Evolutionary conservation across 2,888 invertebrate species (phyloP), one percentile per base, ranked within the genome.

Genomic region (Seira musarum): DNA sequence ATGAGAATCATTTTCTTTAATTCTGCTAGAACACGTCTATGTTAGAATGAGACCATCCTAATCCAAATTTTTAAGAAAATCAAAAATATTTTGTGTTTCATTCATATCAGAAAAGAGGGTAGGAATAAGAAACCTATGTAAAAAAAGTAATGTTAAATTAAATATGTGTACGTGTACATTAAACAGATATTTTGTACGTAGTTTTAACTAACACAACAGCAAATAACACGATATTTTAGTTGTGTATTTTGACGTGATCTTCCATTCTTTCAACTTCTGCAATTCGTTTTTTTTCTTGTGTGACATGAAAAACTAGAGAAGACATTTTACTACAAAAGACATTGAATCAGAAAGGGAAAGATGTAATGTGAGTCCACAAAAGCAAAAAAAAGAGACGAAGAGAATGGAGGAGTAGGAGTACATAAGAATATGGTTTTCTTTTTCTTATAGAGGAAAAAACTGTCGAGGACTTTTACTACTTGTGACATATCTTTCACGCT

Each of bases 401-500:
- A 30, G 30, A 5, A 30, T n/a, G 30, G 30, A 30, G 30, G 2
- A 68, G 70, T 69, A 57, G 21, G 2, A 57, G 21, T 22, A 24
- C 13, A 63, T 63, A 74, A 61, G 72, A 80, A 64, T 75, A 80
- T 67, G 75, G 72, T 69, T 72, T 80, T 80, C 30, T 30, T 30
- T 30, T 8, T 30, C 8, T 8, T 30, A 30, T 30, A 30, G 30
- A 30, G 30, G 80, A 80, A 80, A 75, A 79, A 80, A 80, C 80
- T 80, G 80, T 80, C 80, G 80, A 80, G 80, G 74, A 80, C 75
- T 75, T 80, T 80, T 80, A 71, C 80, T 80, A 80, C 75, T 80
- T 80, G 75, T 80, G 75, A 80, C 80, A 80, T 75, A 80, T 80
- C 80, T 80, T 80, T 80, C 80, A 80, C 80, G 80, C 80, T 80